A percentile compares a stretch with the other conserved stretches of the same genome.
These are phyloP conservation scores for Naja naja DNA, from an alignment of 2,113 vertebrate species.

Conservation along the genomic window DNA sequence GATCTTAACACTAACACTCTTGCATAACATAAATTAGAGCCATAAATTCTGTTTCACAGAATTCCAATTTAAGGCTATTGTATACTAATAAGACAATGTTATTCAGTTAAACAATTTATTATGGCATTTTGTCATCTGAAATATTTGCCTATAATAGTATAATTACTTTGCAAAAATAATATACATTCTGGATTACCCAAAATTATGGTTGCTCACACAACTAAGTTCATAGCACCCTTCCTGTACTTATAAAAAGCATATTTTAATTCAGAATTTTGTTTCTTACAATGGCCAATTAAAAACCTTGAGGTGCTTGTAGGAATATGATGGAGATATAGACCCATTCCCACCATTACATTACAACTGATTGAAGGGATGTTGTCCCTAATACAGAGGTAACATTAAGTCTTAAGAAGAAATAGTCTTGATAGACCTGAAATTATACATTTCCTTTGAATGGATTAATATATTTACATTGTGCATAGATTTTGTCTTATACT, in stretches of 20 bases:
- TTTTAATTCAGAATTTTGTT: background rate
- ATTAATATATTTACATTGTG: background rate
- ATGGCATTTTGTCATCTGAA: background rate
- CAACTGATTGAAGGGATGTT: background rate
- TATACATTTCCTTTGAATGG: background rate
- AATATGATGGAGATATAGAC: background rate
- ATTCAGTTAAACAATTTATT: background rate
- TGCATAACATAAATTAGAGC: background rate
- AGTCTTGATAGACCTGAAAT: background rate
- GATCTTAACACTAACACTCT: background rate
- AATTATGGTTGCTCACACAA: background rate
- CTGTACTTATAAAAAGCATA: background rate
- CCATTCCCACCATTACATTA: background rate
- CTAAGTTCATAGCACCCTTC: background rate
- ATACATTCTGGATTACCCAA: background rate
- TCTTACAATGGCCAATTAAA: background rate
- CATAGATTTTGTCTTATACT: background rate
- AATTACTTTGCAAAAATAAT: background rate
- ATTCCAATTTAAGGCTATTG: background rate
- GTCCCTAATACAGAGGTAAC: background rate
- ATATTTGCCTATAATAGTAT: background rate
- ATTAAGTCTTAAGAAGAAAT: background rate
- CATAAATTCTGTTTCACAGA: background rate
- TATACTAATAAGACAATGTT: background rate
- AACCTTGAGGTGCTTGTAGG: background rate